phyloP scores from a whole-genome alignment of 1,140 invertebrate species.

The Stratiolaelaps scimitus region DNA sequence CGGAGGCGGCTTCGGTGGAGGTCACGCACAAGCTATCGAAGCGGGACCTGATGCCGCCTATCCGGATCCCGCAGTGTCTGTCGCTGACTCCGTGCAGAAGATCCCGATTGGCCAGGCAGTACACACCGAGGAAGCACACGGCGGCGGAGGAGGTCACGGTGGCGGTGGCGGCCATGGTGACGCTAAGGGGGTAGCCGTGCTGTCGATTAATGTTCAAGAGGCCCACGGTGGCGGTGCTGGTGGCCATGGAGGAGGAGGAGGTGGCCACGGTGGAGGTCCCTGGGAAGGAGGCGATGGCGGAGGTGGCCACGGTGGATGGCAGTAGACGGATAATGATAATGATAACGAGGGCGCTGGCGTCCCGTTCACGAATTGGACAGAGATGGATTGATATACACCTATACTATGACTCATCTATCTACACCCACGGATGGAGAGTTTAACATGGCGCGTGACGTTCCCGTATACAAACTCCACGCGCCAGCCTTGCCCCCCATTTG shows the following conservation, averaged over 20 bases:
- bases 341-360: too few relatives aligned
- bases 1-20: background rate
- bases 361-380: too few relatives aligned
- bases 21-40: conserved; percentile 23
- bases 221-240: conserved; percentile 12
- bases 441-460: too few relatives aligned
- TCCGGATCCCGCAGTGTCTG: conserved; percentile 12
- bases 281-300: background rate
- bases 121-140: conserved; percentile 21
- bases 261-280: background rate
- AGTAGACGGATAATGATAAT: too few relatives aligned
- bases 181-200: background rate
- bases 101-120: conserved; percentile 20
- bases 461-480: too few relatives aligned
- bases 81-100: conserved; percentile 15
- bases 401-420: too few relatives aligned
- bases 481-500: too few relatives aligned
- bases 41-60: conserved; percentile 8
- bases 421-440: too few relatives aligned
- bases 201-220: conserved; percentile 24
- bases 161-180: background rate
- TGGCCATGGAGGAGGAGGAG: background rate
- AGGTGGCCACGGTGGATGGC: too few relatives aligned
- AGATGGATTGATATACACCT: too few relatives aligned
- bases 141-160: background rate